Conservation (phyloP, 1,140 invertebrate genomes). For the Drosophila erecta region DNA sequence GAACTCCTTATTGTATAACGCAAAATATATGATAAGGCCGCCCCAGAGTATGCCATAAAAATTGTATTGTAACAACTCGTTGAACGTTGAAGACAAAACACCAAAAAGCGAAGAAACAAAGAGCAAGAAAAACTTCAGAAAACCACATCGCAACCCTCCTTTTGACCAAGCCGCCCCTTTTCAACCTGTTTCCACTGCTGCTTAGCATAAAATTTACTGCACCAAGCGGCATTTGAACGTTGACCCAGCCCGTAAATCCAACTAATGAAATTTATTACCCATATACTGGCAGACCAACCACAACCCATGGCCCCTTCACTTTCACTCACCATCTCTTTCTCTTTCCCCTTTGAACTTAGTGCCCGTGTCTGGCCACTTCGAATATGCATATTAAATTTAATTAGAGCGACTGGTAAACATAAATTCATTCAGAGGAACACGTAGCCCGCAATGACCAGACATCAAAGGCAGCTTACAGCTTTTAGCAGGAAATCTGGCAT, state of each 20-base stretch:
- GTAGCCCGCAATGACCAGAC: no score
- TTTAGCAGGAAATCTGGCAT: no score
- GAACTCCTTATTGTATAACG: conserved; percentile 14
- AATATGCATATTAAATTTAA: no score
- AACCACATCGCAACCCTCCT: conserved; percentile 12
- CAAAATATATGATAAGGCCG: neutral
- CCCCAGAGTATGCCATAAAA: conserved; percentile 73
- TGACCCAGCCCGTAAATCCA: conserved; percentile 75
- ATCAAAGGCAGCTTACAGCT: no score
- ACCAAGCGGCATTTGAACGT: conserved; percentile 73
- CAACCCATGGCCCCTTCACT: conserved; percentile 23
- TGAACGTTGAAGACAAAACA: conserved; percentile 62
- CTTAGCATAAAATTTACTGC: conserved; percentile 81
- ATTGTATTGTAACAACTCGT: conserved; percentile 78
- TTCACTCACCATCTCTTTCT: neutral
- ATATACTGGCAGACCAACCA: conserved; percentile 51
- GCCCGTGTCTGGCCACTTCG: no score
- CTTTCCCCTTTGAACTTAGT: no score
- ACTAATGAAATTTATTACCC: conserved; percentile 81
- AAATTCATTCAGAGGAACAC: no score
- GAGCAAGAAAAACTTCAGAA: conserved; percentile 6
- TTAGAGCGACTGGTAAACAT: no score
- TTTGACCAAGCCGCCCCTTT: no score
- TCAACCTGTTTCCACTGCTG: conserved; percentile 39
- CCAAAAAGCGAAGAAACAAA: conserved; percentile 54